Conservation (phyloP, 2,888 invertebrate species). For the Apodemia arnacis region DNA sequence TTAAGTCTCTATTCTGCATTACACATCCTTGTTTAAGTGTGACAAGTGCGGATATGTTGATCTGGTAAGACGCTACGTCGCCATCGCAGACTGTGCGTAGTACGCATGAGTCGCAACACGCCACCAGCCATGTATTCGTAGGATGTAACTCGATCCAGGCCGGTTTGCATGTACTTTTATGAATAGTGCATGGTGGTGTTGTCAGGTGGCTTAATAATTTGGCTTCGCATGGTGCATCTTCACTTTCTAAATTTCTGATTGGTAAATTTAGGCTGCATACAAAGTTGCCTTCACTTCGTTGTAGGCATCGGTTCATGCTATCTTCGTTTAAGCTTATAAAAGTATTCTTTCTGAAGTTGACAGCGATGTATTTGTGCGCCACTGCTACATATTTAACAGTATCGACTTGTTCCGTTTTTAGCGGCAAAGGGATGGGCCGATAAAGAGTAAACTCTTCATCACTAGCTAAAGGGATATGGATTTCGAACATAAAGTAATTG, state of each 20-base stretch:
- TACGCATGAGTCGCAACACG: neutral
- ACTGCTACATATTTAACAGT: neutral
- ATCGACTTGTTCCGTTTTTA: neutral
- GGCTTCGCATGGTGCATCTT: neutral
- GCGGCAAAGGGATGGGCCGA: neutral
- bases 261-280: neutral
- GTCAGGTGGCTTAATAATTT: neutral
- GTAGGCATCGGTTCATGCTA: neutral
- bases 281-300: neutral
- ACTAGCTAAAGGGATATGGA: neutral
- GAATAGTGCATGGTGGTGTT: neutral
- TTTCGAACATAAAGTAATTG: neutral
- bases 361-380: neutral
- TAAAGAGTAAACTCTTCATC: neutral
- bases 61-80: neutral
- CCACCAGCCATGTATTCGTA: neutral
- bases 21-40: neutral
- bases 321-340: neutral
- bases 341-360: neutral
- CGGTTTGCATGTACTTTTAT: neutral
- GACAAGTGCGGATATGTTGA: neutral
- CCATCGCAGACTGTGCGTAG: neutral
- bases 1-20: neutral
- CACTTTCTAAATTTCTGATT: neutral
- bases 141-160: neutral